Conservation (phyloP, 2,888 invertebrate genomes). For the Crepidodera aurea region DNA sequence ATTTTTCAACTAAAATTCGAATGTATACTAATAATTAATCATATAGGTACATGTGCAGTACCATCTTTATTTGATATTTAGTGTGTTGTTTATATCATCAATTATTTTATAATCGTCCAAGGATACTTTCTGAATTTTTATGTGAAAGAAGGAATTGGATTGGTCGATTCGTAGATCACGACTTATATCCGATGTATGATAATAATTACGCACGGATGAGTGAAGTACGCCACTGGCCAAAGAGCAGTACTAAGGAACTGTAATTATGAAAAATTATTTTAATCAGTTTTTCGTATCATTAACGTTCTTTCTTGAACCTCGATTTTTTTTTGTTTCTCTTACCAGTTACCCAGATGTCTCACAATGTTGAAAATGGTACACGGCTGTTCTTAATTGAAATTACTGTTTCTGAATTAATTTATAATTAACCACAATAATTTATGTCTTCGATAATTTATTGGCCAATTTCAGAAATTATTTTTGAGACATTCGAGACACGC, state of each 20-base stretch:
- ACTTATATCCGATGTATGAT: no score
- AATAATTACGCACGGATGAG: no score
- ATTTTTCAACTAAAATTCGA: no score
- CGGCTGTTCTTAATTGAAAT: slow-evolving; percentile 38
- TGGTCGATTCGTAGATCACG: no score
- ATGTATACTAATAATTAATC: no score
- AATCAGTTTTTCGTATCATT: slow-evolving; percentile 48
- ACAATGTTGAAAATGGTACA: slow-evolving; percentile 34
- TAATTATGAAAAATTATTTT: slow-evolving; percentile 57
- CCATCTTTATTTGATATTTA: no score
- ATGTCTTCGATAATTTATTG: slow-evolving; percentile 35
- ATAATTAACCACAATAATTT: slow-evolving; percentile 39
- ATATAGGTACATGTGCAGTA: no score
- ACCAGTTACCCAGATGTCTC: slow-evolving; percentile 34
- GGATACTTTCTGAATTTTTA: no score
- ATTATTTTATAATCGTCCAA: no score
- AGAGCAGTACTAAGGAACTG: slow-evolving; percentile 43
- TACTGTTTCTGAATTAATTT: slow-evolving; percentile 37
- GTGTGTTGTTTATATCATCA: no score
- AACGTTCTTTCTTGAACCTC: slow-evolving; percentile 27
- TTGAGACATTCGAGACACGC: slow-evolving; percentile 12
- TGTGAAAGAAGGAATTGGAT: no score
- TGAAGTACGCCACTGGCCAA: slow-evolving; percentile 7
- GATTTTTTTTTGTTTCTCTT: slow-evolving; percentile 30
- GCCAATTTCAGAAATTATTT: slow-evolving; percentile 29